A percentile compares a stretch with the other conserved stretches of the same genome.
These are phyloP conservation scores for Antennarius maculatus DNA, from an alignment of 2,797 vertebrate species.

Conservation along the genomic window DNA sequence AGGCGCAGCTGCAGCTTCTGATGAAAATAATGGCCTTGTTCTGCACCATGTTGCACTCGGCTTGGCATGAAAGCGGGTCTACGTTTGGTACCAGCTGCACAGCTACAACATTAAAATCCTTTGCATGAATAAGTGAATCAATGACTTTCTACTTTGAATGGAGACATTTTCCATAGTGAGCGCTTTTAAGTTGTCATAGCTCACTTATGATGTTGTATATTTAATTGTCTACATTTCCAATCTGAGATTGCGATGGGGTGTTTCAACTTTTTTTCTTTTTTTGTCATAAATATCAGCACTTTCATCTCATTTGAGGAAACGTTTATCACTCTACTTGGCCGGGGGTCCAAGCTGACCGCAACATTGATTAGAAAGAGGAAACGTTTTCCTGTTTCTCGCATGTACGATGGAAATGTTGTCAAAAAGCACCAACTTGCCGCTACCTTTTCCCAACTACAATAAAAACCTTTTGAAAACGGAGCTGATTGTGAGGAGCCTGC, in stretches of 20 bases:
- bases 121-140: neutral
- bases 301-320: neutral
- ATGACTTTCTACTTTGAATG: neutral
- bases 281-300: neutral
- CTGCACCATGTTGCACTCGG: neutral
- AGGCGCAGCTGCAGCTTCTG: conserved; percentile 5
- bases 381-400: conserved; percentile 25
- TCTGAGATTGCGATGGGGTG: too few species aligned
- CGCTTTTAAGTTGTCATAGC: neutral
- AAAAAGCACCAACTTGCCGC: conserved; percentile 45
- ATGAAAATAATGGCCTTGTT: conserved; percentile 9
- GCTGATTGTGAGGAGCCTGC: conserved; percentile 54
- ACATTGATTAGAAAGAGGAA: conserved; percentile 24
- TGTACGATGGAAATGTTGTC: conserved; percentile 21
- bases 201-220: neutral
- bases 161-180: neutral
- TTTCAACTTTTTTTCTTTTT: neutral
- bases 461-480: conserved; percentile 56
- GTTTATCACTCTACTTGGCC: too few species aligned
- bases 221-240: neutral
- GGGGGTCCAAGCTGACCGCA: conserved; percentile 8
- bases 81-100: conserved; percentile 1
- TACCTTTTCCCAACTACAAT: conserved; percentile 41
- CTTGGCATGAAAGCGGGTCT: neutral
- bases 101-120: neutral